Evolutionary conservation across 2,113 vertebrate species (phyloP).

Genomic region (human): DNA sequence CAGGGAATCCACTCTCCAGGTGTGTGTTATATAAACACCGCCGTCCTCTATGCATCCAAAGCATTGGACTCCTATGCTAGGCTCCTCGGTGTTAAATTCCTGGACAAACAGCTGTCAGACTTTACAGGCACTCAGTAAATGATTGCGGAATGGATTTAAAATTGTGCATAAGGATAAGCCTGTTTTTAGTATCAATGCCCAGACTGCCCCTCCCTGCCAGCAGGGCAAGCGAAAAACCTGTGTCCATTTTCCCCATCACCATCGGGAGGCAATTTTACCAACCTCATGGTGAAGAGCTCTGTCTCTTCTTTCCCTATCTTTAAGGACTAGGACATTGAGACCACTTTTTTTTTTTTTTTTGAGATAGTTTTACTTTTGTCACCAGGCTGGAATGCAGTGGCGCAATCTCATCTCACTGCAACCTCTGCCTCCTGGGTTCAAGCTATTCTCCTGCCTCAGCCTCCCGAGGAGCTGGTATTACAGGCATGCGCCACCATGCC

Average conservation of each 20-base stretch:
- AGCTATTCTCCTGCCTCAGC: too few species aligned
- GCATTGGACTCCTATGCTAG: fast-evolving
- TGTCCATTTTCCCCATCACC: neutral
- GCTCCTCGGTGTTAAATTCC: neutral
- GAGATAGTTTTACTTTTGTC: too few species aligned
- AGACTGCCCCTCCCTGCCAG: neutral
- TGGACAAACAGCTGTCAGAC: neutral
- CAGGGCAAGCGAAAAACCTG: neutral
- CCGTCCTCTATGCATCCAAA: neutral
- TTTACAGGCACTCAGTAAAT: neutral
- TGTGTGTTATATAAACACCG: fast-evolving
- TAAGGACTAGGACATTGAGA: neutral
- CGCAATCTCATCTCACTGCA: too few species aligned
- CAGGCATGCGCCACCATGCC: too few species aligned
- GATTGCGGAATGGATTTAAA: too few species aligned
- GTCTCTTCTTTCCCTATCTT: too few species aligned
- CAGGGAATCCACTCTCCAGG: neutral
- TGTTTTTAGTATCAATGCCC: too few species aligned
- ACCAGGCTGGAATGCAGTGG: too few species aligned
- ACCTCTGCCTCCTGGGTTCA: too few species aligned
- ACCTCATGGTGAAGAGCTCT: neutral
- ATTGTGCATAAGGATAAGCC: too few species aligned
- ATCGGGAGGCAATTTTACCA: neutral
- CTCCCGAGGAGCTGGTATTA: too few species aligned
- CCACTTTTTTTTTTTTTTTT: neutral